Conservation (phyloP, 2,113 vertebrate species). For the Fregata magnificens region DNA sequence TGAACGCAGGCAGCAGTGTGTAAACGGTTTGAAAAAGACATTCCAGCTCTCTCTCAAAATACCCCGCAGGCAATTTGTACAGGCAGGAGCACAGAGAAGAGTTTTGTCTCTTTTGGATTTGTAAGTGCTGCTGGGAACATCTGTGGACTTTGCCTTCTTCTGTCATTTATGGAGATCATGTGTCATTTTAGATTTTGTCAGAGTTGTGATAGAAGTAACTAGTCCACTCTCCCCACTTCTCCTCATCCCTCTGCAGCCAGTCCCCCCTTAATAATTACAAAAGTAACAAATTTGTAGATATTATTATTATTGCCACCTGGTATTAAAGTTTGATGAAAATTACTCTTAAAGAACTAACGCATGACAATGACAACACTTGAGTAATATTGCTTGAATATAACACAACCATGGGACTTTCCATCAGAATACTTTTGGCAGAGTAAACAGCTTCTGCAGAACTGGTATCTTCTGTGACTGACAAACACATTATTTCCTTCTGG, state of each 20-base stretch:
- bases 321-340: background rate
- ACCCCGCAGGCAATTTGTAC: slow-evolving; percentile 51
- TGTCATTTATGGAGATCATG: slow-evolving; percentile 6
- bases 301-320: background rate
- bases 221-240: background rate
- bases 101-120: slow-evolving; percentile 52
- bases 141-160: slow-evolving; percentile 19
- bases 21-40: slow-evolving; percentile 36
- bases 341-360: background rate
- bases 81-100: slow-evolving; percentile 35
- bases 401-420: background rate
- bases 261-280: background rate
- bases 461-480: background rate
- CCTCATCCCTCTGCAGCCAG: background rate
- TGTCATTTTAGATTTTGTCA: slow-evolving; percentile 50
- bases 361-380: background rate
- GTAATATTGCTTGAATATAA: background rate
- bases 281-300: background rate
- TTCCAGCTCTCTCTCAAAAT: slow-evolving; percentile 1
- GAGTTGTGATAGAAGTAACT: background rate
- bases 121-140: slow-evolving; percentile 28
- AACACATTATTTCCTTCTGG: background rate
- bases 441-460: background rate
- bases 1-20: slow-evolving; percentile 6
- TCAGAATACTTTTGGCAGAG: background rate